Percentiles rank a stretch among this genome's conserved stretches.
Evolutionary conservation across 2,888 invertebrate genomes (phyloP).

Genomic region (Andrena trimmerana): DNA sequence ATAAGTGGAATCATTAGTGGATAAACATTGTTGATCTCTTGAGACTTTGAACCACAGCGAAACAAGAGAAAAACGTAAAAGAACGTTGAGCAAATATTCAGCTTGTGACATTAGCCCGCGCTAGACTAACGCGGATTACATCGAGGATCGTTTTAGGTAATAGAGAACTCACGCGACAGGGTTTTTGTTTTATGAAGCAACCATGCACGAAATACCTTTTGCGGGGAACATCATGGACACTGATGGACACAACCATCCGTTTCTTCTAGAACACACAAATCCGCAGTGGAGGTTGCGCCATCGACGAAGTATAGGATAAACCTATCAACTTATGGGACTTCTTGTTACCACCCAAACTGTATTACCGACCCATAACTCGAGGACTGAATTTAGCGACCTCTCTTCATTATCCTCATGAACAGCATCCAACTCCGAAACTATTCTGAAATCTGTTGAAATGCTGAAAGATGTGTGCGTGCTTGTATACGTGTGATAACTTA

Average conservation of each 20-base stretch:
- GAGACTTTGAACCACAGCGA: slow-evolving; percentile 10
- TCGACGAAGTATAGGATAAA: too few species aligned
- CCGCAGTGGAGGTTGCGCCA: slow-evolving; percentile 67
- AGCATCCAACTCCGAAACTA: too few species aligned
- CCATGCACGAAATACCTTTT: slow-evolving; percentile 60
- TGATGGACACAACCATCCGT: slow-evolving; percentile 66
- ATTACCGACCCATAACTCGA: too few species aligned
- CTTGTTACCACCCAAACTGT: too few species aligned
- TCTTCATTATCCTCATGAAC: too few species aligned
- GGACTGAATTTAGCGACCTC: too few species aligned
- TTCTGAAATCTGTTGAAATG: too few species aligned
- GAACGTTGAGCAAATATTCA: slow-evolving; percentile 29
- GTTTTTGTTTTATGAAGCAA: neutral
- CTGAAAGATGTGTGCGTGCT: too few species aligned
- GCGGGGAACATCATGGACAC: slow-evolving; percentile 61
- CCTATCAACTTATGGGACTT: too few species aligned
- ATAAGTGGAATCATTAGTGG: neutral
- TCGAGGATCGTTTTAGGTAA: neutral
- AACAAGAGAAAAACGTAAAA: slow-evolving; percentile 31
- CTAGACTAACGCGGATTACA: neutral
- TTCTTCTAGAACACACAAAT: slow-evolving; percentile 74
- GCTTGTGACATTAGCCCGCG: slow-evolving; percentile 34
- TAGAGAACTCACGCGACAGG: neutral
- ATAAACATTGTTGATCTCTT: slow-evolving; percentile 14
- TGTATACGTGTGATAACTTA: too few species aligned